phyloP scores from a whole-genome alignment of 1,140 invertebrate species.

The Maconellicoccus hirsutus region DNA sequence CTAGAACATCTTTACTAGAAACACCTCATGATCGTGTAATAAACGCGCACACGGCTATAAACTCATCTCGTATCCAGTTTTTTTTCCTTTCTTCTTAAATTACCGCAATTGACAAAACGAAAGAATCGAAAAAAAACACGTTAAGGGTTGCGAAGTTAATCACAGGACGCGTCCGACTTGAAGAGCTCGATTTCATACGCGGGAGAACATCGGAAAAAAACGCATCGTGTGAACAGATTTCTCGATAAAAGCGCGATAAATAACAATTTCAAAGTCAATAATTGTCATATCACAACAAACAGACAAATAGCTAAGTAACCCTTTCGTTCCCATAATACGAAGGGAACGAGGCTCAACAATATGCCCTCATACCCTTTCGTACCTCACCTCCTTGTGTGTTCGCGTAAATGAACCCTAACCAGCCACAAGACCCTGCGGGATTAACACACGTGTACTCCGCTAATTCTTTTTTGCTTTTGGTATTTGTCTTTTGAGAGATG shows the following conservation, averaged over 20 bases:
- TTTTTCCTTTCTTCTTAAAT: too few relatives aligned
- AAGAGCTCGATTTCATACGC: background rate
- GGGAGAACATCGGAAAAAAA: background rate
- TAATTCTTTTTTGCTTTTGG: conserved; percentile 21
- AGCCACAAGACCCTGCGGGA: background rate
- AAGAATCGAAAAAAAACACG: background rate
- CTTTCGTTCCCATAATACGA: conserved; percentile 12
- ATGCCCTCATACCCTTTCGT: background rate
- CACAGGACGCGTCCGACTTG: background rate
- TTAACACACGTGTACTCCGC: background rate
- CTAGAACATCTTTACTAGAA: background rate
- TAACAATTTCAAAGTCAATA: conserved; percentile 16
- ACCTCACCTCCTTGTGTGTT: background rate
- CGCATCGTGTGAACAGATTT: background rate
- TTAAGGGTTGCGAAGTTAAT: background rate
- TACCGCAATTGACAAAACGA: background rate
- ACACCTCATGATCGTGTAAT: background rate
- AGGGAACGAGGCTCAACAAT: background rate
- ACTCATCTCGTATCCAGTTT: background rate
- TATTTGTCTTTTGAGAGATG: too few relatives aligned
- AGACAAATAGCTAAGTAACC: conserved; percentile 5
- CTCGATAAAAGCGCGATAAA: conserved; percentile 13
- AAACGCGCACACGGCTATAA: background rate
- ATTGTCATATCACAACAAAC: conserved; percentile 14
- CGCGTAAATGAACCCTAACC: background rate